Evolutionary conservation across 2,888 invertebrate genomes (phyloP).

Genomic region (Cataglyphis cursor): DNA sequence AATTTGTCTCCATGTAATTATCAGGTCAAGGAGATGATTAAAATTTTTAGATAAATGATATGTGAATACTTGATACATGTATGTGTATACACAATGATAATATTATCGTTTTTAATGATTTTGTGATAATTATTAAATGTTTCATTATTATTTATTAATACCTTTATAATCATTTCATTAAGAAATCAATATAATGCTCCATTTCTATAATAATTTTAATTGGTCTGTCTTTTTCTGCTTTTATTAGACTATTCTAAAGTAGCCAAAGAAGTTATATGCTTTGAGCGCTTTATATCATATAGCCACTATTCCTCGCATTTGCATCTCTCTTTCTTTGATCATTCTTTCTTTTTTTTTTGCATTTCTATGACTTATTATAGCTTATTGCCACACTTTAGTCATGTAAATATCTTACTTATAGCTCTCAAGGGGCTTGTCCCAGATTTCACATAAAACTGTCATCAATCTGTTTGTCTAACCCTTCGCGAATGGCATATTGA

Average conservation of each 20-base stretch:
- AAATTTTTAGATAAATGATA: neutral
- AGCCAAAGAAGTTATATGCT: neutral
- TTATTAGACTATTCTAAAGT: neutral
- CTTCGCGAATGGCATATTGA: conserved; percentile 16
- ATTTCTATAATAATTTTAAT: conserved; percentile 11
- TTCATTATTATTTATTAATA: neutral
- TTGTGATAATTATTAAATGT: neutral
- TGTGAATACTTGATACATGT: neutral
- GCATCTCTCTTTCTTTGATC: conserved; percentile 6
- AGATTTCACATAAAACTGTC: conserved; percentile 27
- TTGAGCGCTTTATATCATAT: neutral
- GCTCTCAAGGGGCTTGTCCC: neutral
- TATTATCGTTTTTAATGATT: neutral
- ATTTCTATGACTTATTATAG: neutral
- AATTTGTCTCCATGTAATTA: conserved; percentile 6
- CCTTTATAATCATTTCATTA: neutral
- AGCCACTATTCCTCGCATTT: neutral
- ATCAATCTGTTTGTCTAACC: conserved; percentile 37
- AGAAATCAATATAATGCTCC: neutral
- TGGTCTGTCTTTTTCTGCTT: neutral
- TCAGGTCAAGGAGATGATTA: conserved; percentile 36
- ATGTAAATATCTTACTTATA: conserved; percentile 22
- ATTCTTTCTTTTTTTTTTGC: neutral
- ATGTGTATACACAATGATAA: neutral
- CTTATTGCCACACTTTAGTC: conserved; percentile 14